phyloP scores from a whole-genome alignment of 2,113 vertebrate genomes.

The Lepidiolamprologus cunningtoni region DNA sequence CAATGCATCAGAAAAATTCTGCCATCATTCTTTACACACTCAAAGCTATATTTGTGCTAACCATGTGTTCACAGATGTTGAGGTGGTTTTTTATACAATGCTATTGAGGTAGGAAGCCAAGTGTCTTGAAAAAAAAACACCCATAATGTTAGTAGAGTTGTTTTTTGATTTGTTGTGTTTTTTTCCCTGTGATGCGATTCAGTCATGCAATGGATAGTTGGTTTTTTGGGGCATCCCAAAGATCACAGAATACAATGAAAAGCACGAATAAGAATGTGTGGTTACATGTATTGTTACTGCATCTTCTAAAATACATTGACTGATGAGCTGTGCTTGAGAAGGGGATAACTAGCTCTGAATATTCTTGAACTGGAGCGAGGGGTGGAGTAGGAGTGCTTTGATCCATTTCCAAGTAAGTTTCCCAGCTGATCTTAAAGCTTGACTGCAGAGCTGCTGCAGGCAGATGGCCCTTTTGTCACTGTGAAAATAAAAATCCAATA shows the following conservation, averaged over 20 bases:
- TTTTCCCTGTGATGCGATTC: neutral
- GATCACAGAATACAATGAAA: neutral
- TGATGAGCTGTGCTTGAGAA: neutral
- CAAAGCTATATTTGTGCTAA: constrained; percentile 28
- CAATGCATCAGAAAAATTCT: constrained; percentile 20
- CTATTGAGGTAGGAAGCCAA: neutral
- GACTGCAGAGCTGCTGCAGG: constrained; percentile 54
- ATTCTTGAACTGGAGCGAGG: neutral
- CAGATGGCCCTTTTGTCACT: constrained; percentile 75
- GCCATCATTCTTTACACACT: constrained; percentile 16
- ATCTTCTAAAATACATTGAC: neutral
- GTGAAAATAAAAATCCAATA: constrained; percentile 80
- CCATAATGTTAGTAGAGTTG: neutral
- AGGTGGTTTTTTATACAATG: neutral
- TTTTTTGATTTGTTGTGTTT: neutral
- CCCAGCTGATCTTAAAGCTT: constrained; percentile 56
- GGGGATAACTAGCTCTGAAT: neutral
- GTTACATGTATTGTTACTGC: neutral
- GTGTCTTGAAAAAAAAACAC: neutral
- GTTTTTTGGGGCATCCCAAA: neutral
- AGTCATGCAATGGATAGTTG: neutral
- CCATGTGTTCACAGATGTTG: neutral
- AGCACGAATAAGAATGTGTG: neutral
- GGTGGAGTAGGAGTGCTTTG: constrained; percentile 37
- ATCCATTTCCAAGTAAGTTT: constrained; percentile 52